These are phyloP conservation scores for Drosophila buzzatii DNA, from an alignment of 2,888 invertebrate genomes.

Conservation along the genomic window DNA sequence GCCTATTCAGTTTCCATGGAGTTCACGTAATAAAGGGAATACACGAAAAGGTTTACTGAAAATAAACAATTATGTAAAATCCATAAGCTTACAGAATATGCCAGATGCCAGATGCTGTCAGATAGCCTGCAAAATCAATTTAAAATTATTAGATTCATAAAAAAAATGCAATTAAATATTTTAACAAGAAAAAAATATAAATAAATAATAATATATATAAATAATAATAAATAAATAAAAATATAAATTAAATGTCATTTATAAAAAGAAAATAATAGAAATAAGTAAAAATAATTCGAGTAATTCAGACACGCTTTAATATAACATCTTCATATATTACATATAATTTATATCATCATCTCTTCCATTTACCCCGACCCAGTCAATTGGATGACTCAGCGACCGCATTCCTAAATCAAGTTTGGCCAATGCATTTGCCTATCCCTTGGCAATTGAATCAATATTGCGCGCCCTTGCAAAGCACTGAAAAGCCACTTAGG, in stretches of 20 bases:
- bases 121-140: too few relatives aligned
- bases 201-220: background rate
- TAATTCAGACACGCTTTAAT: background rate
- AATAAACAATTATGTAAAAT: background rate
- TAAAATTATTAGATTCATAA: too few relatives aligned
- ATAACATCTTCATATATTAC: background rate
- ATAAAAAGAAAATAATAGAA: background rate
- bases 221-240: background rate
- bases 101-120: too few relatives aligned
- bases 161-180: too few relatives aligned
- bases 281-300: background rate
- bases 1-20: background rate
- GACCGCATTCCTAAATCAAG: conserved; percentile 1
- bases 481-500: conserved; percentile 13
- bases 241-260: background rate
- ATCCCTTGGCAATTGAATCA: conserved; percentile 8
- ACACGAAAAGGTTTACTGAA: background rate
- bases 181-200: background rate
- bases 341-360: background rate
- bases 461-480: conserved; percentile 19
- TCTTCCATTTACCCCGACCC: background rate
- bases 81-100: too few relatives aligned
- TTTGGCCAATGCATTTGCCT: background rate
- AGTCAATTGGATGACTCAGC: background rate
- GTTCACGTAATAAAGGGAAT: background rate